These are phyloP conservation scores for Drosophila micromelanica DNA, from an alignment of 1,140 invertebrate genomes.

Conservation along the genomic window DNA sequence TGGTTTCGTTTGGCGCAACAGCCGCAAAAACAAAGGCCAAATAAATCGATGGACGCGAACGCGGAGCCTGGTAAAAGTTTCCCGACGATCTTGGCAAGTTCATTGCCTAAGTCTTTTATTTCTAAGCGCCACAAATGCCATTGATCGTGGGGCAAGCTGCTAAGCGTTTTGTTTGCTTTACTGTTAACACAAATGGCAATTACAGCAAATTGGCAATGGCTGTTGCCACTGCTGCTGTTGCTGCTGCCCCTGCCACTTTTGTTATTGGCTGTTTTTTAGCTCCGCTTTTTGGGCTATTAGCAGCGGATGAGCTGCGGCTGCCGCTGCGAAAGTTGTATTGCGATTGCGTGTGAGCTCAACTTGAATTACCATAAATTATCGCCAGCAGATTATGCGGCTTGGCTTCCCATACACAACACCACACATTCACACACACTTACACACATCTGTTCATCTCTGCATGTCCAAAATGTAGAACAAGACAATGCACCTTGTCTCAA, in stretches of 20 bases:
- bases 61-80: conserved; percentile 60
- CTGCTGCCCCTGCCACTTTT: conserved; percentile 15
- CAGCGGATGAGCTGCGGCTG: conserved; percentile 46
- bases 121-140: conserved; percentile 53
- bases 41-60: conserved; percentile 51
- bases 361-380: conserved; percentile 76
- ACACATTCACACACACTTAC: conserved; percentile 11
- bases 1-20: conserved; percentile 26
- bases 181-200: conserved; percentile 77
- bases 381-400: conserved; percentile 61
- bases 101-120: conserved; percentile 45
- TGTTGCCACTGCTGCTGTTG: conserved; percentile 15
- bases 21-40: conserved; percentile 49
- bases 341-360: conserved; percentile 64
- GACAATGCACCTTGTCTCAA: conserved; percentile 28
- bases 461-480: conserved; percentile 63
- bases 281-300: conserved; percentile 53
- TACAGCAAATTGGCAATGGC: conserved; percentile 62
- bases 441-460: conserved; percentile 18
- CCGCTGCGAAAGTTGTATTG: conserved; percentile 53
- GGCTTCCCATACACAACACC: conserved; percentile 17
- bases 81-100: conserved; percentile 55
- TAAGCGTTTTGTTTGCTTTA: conserved; percentile 67
- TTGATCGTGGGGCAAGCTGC: conserved; percentile 59
- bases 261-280: conserved; percentile 16